Conservation (phyloP, 2,797 vertebrate species). For the Rachycentron canadum region DNA sequence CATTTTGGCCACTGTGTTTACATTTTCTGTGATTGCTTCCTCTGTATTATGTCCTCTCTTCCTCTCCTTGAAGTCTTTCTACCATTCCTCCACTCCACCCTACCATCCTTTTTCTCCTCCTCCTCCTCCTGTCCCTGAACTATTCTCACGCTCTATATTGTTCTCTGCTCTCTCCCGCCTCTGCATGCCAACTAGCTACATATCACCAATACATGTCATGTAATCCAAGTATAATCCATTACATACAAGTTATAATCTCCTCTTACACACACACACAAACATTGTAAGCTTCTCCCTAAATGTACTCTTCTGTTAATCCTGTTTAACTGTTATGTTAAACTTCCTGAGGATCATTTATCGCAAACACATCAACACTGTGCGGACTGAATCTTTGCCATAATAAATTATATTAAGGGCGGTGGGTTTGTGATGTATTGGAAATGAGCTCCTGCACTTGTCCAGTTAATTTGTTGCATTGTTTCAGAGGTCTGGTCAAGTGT, state of each 20-base stretch:
- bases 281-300: slow-evolving; percentile 7
- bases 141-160: slow-evolving; percentile 59
- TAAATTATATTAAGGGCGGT: background rate
- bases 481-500: slow-evolving; percentile 31
- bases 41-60: slow-evolving; percentile 22
- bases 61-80: slow-evolving; percentile 20
- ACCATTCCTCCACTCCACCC: slow-evolving; percentile 14
- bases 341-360: slow-evolving; percentile 23
- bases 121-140: slow-evolving; percentile 29
- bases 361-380: background rate
- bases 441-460: background rate
- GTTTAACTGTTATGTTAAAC: slow-evolving; percentile 36
- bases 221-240: slow-evolving; percentile 56
- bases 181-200: slow-evolving; percentile 27
- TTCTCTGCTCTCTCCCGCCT: slow-evolving; percentile 6
- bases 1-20: slow-evolving; percentile 57
- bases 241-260: slow-evolving; percentile 38
- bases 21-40: slow-evolving; percentile 66
- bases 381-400: background rate
- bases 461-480: slow-evolving; percentile 28
- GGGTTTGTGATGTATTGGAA: background rate
- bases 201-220: slow-evolving; percentile 22
- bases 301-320: slow-evolving; percentile 43
- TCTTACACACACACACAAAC: slow-evolving; percentile 5
- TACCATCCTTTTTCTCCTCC: slow-evolving; percentile 1